These are phyloP conservation scores for Eupithecia vulgata DNA, from an alignment of 2,888 invertebrate genomes.

Conservation along the genomic window DNA sequence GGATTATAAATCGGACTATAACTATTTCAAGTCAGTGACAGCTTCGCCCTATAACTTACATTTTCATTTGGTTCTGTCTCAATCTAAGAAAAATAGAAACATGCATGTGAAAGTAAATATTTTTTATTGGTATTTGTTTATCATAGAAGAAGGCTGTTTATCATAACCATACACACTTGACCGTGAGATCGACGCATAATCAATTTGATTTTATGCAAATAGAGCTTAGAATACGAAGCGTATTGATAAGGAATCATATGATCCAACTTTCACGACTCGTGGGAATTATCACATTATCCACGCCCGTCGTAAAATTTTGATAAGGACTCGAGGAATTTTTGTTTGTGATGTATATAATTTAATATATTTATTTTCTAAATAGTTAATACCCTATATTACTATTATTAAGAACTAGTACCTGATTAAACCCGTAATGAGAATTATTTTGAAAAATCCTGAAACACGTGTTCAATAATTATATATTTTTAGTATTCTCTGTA, in stretches of 20 bases:
- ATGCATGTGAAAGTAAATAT: slow-evolving; percentile 39
- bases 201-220: slow-evolving; percentile 38
- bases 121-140: slow-evolving; percentile 30
- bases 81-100: slow-evolving; percentile 1
- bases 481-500: too few species aligned
- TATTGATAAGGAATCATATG: slow-evolving; percentile 66
- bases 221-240: slow-evolving; percentile 57
- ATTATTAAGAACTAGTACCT: too few species aligned
- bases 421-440: too few species aligned
- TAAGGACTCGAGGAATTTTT: too few species aligned
- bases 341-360: too few species aligned
- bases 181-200: slow-evolving; percentile 38
- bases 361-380: too few species aligned
- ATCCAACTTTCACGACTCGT: slow-evolving; percentile 39
- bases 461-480: too few species aligned
- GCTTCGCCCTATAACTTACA: background rate
- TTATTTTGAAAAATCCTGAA: too few species aligned
- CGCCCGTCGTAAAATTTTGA: slow-evolving; percentile 42
- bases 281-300: slow-evolving; percentile 30
- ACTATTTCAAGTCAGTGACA: background rate
- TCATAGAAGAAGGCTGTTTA: slow-evolving; percentile 20
- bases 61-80: background rate
- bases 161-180: slow-evolving; percentile 39
- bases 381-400: too few species aligned
- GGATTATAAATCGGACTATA: too few species aligned